Percentiles rank a stretch among this genome's conserved stretches.
These are phyloP conservation scores for Aporophyla nigra DNA, from an alignment of 2,888 invertebrate species.

Conservation along the genomic window DNA sequence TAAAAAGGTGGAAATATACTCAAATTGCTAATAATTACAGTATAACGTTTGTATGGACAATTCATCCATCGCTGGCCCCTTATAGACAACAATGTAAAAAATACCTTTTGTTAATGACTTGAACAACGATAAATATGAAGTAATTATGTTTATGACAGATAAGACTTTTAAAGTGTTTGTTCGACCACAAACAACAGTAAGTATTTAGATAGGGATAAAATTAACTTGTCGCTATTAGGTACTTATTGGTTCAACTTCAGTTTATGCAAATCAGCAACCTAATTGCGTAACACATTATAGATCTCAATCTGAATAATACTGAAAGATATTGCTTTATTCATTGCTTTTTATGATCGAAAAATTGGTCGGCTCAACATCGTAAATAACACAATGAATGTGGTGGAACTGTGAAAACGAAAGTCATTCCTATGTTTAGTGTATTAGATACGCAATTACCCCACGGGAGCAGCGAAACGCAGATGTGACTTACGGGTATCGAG, in stretches of 20 bases:
- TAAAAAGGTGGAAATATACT: no score
- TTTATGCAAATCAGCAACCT: not conserved
- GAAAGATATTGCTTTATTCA: no score
- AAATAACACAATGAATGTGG: no score
- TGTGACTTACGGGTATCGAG: not conserved
- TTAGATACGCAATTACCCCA: no score
- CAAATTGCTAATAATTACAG: no score
- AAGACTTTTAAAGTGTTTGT: conserved; percentile 7
- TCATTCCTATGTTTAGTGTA: no score
- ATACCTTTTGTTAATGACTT: conserved; percentile 21
- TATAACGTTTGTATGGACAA: no score
- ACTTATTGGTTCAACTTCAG: not conserved
- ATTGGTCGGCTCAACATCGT: no score
- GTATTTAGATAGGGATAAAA: not conserved
- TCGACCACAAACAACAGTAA: not conserved
- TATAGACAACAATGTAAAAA: conserved; percentile 43
- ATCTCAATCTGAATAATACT: no score
- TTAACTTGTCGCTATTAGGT: not conserved
- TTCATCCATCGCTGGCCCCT: not conserved
- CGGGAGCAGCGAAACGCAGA: not conserved
- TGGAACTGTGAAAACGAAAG: no score
- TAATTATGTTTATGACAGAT: conserved; percentile 12
- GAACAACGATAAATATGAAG: conserved; percentile 26
- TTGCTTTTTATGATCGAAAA: no score
- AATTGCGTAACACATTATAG: no score